Evolutionary conservation across 1,140 invertebrate species (phyloP).

Genomic region (Anastrepha obliqua): DNA sequence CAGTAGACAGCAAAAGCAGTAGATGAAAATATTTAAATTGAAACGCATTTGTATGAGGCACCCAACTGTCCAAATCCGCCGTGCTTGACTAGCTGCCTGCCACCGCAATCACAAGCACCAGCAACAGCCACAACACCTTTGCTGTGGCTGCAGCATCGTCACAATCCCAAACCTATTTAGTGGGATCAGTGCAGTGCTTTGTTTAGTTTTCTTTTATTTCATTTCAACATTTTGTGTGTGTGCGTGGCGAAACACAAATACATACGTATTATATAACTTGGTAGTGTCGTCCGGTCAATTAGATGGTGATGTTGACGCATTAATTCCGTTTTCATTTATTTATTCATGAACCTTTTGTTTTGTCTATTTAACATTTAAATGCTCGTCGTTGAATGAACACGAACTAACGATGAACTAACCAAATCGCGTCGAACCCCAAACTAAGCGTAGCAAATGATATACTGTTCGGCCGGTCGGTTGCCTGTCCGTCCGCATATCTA

Average conservation of each 20-base stretch:
- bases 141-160: neutral
- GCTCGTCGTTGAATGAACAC: constrained; percentile 30
- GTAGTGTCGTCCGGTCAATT: constrained; percentile 54
- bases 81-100: neutral
- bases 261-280: neutral
- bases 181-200: neutral
- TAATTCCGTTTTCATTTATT: constrained; percentile 53
- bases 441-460: constrained; percentile 40
- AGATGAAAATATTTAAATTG: constrained; percentile 65
- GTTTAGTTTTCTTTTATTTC: neutral
- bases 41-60: constrained; percentile 54
- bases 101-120: neutral
- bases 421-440: neutral
- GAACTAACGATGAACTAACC: neutral
- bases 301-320: constrained; percentile 53
- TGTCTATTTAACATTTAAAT: constrained; percentile 50
- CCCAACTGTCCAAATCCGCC: neutral
- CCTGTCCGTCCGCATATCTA: neutral
- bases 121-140: neutral
- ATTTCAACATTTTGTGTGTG: neutral
- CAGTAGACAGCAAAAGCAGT: constrained; percentile 20
- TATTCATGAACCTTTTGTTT: constrained; percentile 43
- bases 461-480: neutral
- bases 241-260: neutral
- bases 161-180: neutral